These are phyloP conservation scores for Zonitis immaculata DNA, from an alignment of 2,888 invertebrate genomes.

Conservation along the genomic window DNA sequence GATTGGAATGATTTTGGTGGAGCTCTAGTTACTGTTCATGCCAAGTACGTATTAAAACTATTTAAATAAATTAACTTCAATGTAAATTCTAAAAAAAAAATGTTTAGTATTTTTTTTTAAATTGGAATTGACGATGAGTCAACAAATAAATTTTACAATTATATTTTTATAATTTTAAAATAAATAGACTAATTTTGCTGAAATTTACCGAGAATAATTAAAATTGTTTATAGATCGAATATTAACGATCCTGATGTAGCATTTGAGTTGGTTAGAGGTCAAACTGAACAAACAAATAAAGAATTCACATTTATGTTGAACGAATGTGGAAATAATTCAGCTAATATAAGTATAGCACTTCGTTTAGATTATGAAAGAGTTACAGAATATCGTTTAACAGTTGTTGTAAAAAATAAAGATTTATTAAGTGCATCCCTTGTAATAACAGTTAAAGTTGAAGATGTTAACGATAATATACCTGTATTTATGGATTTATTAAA, in stretches of 20 bases:
- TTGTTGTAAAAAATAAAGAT: conserved; percentile 77
- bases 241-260: conserved; percentile 70
- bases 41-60: conserved; percentile 55
- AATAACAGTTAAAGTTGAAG: conserved; percentile 72
- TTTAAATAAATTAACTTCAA: too few relatives aligned
- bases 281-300: conserved; percentile 82
- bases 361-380: conserved; percentile 80
- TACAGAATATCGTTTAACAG: conserved; percentile 76
- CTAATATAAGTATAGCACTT: conserved; percentile 70
- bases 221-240: conserved; percentile 61
- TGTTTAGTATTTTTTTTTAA: not conserved
- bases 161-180: too few relatives aligned
- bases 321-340: conserved; percentile 58
- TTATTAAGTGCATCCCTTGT: conserved; percentile 74
- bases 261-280: conserved; percentile 76
- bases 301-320: conserved; percentile 65
- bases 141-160: too few relatives aligned
- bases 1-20: conserved; percentile 65
- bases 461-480: conserved; percentile 89
- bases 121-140: too few relatives aligned
- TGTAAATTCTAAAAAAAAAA: not conserved
- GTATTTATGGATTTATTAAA: conserved; percentile 76
- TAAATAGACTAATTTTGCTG: too few relatives aligned
- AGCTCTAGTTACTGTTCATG: conserved; percentile 55
- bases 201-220: too few relatives aligned